Percentiles rank a stretch among this genome's conserved stretches.
Conservation (phyloP, 2,113 vertebrate genomes). For the Sminthopsis crassicaudata region DNA sequence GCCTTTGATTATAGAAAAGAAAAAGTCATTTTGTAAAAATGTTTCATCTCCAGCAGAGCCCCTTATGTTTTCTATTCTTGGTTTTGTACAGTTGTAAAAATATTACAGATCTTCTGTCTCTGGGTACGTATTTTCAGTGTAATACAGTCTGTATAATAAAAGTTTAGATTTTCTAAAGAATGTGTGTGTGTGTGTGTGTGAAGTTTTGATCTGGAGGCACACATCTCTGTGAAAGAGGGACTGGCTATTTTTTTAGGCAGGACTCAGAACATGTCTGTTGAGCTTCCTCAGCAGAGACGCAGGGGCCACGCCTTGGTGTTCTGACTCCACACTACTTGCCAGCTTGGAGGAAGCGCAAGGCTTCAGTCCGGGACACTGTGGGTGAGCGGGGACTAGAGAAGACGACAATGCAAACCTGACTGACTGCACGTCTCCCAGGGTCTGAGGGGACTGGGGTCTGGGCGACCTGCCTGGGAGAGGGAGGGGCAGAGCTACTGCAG, state of each 20-base stretch:
- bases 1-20: slow-evolving; percentile 36
- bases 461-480: no score
- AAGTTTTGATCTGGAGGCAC: neutral
- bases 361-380: no score
- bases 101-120: slow-evolving; percentile 74
- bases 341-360: no score
- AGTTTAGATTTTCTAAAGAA: slow-evolving; percentile 85
- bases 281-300: no score
- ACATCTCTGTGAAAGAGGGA: neutral
- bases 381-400: no score
- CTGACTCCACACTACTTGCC: no score
- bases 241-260: neutral
- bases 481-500: no score
- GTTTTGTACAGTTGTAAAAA: slow-evolving; percentile 82
- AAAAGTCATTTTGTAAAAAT: slow-evolving; percentile 80
- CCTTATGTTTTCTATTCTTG: slow-evolving; percentile 75
- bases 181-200: neutral
- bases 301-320: no score
- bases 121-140: slow-evolving; percentile 82
- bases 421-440: no score
- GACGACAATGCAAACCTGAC: no score
- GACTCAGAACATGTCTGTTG: no score
- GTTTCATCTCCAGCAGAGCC: slow-evolving; percentile 74
- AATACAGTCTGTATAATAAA: slow-evolving; percentile 84
- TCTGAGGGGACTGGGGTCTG: no score